Base-by-base conservation (phyloP, 2,888 invertebrate genomes). In the Andrena bucephala region DNA sequence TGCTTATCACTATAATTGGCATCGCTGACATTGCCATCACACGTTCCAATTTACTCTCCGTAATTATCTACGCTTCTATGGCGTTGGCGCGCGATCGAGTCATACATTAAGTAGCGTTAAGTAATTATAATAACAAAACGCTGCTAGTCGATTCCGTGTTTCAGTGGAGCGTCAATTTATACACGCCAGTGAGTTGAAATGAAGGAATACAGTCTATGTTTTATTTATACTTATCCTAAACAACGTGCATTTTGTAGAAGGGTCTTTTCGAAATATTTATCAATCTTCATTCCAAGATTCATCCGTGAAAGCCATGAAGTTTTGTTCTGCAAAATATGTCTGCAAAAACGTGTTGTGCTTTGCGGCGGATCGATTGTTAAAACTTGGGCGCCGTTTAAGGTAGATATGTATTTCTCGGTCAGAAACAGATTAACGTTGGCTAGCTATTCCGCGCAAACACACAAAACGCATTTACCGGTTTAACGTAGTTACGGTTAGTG, bases 401-500 rank as follows among this genome's bases (percentile, higher is more conserved):
- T 13, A n/a, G 16, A 42, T 42, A 42, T 42, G 42, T 42, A 42
- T 52, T 31, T 2, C 27, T 10, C 10, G n/a, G 42, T 57, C 20
- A 42, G 13, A 67, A 42, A 52, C 65, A 59, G 42, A 57, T 63
- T 57, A 70, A 74, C 63, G 57, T 8, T 16, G 16, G n/a, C 42
- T 31, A 74, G 29, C 62, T 73, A 68, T 76, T 75, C 52, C 74
- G 13, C 67, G 62, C 33, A 77, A 73, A 83, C 83, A 87, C 63
- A 84, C 87, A 78, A 87, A 87, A 85, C 67, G 79, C 87, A 87
- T 87, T 87, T 87, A 66, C 79, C 33, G 70, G 60, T 79, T 76
- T 72, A 85, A 84, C 67, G 77, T 59, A 66, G 69, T 84, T 63
- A 16, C 71, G 20, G 75, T 78, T 60, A 20, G 74, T 77, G 79